Conservation (phyloP, 2,888 invertebrate genomes). For the Ormyrus pomaceus region DNA sequence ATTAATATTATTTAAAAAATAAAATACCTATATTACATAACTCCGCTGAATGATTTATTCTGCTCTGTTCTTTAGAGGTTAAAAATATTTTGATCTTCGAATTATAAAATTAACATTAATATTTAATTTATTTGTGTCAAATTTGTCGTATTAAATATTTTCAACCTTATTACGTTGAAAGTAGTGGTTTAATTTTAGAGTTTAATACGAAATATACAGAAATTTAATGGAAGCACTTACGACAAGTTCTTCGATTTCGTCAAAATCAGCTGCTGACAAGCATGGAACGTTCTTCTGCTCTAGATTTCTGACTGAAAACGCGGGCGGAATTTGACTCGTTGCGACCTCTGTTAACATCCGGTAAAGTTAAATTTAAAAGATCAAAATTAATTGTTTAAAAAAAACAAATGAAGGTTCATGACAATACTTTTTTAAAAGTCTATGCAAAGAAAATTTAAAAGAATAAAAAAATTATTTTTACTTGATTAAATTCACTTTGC, state of each 20-base stretch:
- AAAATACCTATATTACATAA: constrained; percentile 46
- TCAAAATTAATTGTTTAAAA: background rate
- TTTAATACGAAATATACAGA: background rate
- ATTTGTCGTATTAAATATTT: background rate
- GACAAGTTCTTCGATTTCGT: constrained; percentile 18
- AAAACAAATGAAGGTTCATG: background rate
- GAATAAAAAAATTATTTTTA: too few species aligned
- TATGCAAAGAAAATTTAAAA: background rate
- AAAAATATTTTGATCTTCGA: constrained; percentile 16
- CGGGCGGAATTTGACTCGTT: background rate
- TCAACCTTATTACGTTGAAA: background rate
- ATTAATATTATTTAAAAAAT: constrained; percentile 13
- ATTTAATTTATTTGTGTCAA: background rate
- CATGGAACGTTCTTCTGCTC: background rate
- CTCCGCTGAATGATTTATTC: constrained; percentile 7
- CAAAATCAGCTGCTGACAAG: constrained; percentile 40
- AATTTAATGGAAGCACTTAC: constrained; percentile 28
- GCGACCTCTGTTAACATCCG: constrained; percentile 13
- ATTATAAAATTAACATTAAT: background rate
- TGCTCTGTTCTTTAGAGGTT: constrained; percentile 49
- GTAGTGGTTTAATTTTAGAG: background rate
- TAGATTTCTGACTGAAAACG: background rate
- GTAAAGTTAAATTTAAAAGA: constrained; percentile 11
- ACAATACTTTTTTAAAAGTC: too few species aligned
- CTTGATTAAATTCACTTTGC: too few species aligned